A percentile compares a stretch with the other conserved stretches of the same genome.
Evolutionary conservation across 1,140 invertebrate species (phyloP).

Genomic region (Drosophila prosaltans): DNA sequence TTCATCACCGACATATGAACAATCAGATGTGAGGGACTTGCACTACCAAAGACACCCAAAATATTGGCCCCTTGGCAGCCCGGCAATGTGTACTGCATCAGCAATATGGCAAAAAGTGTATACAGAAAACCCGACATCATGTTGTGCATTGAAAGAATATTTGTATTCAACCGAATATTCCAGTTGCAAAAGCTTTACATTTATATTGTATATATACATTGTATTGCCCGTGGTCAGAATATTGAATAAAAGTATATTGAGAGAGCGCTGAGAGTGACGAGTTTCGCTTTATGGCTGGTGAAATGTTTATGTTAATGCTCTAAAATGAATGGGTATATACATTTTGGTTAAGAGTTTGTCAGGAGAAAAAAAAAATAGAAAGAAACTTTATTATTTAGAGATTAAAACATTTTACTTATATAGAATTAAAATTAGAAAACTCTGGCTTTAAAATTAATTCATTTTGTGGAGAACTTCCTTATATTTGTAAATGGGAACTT

Average conservation of each 20-base stretch:
- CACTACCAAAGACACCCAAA: slow-evolving; percentile 67
- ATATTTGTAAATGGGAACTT: too few species aligned
- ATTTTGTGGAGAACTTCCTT: too few species aligned
- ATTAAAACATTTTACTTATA: too few species aligned
- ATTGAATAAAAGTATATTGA: neutral
- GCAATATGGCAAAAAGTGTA: slow-evolving; percentile 12
- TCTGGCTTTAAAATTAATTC: too few species aligned
- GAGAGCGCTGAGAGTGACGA: neutral
- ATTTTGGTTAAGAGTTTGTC: neutral
- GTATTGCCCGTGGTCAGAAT: neutral
- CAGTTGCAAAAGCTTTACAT: neutral
- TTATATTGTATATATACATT: neutral
- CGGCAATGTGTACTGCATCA: slow-evolving; percentile 3
- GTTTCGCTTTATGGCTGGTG: neutral
- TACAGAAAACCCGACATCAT: neutral
- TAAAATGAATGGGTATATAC: neutral
- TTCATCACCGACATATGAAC: slow-evolving; percentile 67
- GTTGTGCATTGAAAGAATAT: neutral
- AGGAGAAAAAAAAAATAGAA: too few species aligned
- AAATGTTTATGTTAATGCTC: neutral
- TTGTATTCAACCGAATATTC: slow-evolving; percentile 26
- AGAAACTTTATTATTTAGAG: too few species aligned
- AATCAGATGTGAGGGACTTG: slow-evolving; percentile 72
- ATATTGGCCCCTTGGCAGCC: slow-evolving; percentile 55
- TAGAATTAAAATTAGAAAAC: too few species aligned